These are phyloP conservation scores for Eupleurogrammus muticus DNA, from an alignment of 2,797 vertebrate species.

Conservation along the genomic window DNA sequence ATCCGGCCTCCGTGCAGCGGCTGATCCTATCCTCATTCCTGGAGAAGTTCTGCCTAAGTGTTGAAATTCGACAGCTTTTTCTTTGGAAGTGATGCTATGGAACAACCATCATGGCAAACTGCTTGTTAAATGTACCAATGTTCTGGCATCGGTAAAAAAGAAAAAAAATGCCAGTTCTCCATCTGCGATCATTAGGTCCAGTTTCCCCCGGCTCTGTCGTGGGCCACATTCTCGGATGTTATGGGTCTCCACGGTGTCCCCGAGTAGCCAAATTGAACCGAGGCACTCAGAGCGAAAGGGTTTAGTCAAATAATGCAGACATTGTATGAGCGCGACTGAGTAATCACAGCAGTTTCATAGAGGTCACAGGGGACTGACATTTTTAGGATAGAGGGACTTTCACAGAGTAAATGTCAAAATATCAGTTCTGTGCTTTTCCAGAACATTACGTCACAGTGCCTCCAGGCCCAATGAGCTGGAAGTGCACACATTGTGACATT, in stretches of 20 bases:
- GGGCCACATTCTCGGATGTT: slow-evolving; percentile 34
- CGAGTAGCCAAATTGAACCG: slow-evolving; percentile 1
- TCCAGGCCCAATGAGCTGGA: background rate
- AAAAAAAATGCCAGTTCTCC: slow-evolving; percentile 39
- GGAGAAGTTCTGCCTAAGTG: slow-evolving; percentile 13
- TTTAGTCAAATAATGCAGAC: slow-evolving; percentile 37
- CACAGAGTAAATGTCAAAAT: slow-evolving; percentile 23
- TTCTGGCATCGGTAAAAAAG: slow-evolving; percentile 23
- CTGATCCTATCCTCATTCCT: background rate
- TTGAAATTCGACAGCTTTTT: slow-evolving; percentile 5
- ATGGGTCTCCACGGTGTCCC: slow-evolving; percentile 39
- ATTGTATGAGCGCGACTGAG: slow-evolving; percentile 33
- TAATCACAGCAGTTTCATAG: slow-evolving; percentile 35
- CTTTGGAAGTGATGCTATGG: background rate
- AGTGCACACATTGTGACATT: background rate
- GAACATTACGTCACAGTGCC: slow-evolving; percentile 25
- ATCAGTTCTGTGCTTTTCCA: slow-evolving; percentile 23
- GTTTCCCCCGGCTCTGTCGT: slow-evolving; percentile 47
- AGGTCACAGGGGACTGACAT: slow-evolving; percentile 25
- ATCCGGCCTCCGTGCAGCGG: background rate
- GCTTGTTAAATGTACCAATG: slow-evolving; percentile 22
- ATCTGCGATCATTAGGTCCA: slow-evolving; percentile 53
- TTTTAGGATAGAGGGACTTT: slow-evolving; percentile 36
- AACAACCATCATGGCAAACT: slow-evolving; percentile 27
- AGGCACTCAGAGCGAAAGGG: slow-evolving; percentile 16